A percentile compares a stretch with the other conserved stretches of the same genome.
Conservation (phyloP, 2,888 invertebrate genomes). For the Stenotaenia linearis region DNA sequence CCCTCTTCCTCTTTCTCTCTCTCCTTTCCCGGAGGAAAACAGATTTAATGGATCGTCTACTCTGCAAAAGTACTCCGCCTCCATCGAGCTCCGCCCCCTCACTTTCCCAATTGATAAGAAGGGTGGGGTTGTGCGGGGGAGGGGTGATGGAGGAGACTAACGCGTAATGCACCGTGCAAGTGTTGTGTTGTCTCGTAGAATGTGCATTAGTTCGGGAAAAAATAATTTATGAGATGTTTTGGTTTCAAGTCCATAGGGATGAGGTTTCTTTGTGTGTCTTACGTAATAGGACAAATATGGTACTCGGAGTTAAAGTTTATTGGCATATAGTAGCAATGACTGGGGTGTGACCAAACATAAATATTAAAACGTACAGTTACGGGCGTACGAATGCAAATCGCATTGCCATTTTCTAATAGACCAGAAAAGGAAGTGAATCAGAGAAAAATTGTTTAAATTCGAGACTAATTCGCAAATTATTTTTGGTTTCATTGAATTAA, state of each 20-base stretch:
- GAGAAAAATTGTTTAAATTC: too few species aligned
- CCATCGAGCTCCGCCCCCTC: slow-evolving; percentile 17
- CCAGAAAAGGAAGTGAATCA: too few species aligned
- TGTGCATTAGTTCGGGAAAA: slow-evolving; percentile 5
- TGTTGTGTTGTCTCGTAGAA: slow-evolving; percentile 32
- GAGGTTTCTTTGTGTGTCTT: not conserved
- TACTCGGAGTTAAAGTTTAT: not conserved
- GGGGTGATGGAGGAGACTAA: slow-evolving; percentile 32
- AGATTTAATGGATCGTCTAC: slow-evolving; percentile 8
- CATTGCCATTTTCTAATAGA: too few species aligned
- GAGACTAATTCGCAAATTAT: too few species aligned
- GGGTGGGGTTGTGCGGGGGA: slow-evolving; percentile 22
- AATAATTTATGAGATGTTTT: slow-evolving; percentile 28
- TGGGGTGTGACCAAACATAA: not conserved
- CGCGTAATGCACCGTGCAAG: slow-evolving; percentile 32
- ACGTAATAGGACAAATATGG: not conserved
- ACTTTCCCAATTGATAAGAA: slow-evolving; percentile 33
- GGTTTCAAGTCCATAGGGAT: not conserved
- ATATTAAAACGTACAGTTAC: not conserved
- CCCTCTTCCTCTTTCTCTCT: slow-evolving; percentile 39
- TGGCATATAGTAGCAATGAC: not conserved
- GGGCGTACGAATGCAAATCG: too few species aligned
- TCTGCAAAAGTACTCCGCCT: slow-evolving; percentile 4
- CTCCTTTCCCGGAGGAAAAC: slow-evolving; percentile 34
- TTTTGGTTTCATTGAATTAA: too few species aligned